Percentiles rank a stretch among this genome's conserved stretches.
Conservation (phyloP, 2,113 vertebrate genomes). For the Galeopterus variegatus region DNA sequence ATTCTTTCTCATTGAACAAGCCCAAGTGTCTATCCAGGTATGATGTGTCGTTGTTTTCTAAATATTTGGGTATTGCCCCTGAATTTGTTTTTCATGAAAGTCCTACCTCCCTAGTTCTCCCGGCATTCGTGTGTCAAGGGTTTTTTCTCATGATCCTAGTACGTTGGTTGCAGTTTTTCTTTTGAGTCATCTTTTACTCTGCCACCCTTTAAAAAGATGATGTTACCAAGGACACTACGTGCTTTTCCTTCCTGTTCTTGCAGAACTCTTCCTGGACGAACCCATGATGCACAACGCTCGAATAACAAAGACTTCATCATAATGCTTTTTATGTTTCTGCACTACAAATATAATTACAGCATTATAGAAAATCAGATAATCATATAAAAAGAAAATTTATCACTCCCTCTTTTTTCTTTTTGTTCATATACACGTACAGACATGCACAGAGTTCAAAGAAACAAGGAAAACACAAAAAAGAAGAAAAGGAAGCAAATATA, state of each 20-base stretch:
- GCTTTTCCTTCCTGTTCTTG: too few species aligned
- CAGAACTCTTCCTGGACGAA: too few species aligned
- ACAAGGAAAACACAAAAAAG: background rate
- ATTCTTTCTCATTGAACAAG: background rate
- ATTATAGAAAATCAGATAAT: background rate
- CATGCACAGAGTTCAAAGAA: background rate
- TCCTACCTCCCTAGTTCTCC: background rate
- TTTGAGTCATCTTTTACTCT: background rate
- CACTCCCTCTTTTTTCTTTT: background rate
- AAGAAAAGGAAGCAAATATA: background rate
- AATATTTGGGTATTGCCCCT: background rate
- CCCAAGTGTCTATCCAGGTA: background rate
- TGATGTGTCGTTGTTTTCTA: too few species aligned
- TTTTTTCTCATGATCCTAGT: rapidly evolving
- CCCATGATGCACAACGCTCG: background rate
- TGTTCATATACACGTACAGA: too few species aligned
- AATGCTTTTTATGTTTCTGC: background rate
- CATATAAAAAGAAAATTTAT: background rate
- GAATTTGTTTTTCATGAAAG: background rate
- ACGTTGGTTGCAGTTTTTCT: too few species aligned
- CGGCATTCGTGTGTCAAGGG: too few species aligned
- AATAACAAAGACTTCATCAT: background rate
- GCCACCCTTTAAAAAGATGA: background rate
- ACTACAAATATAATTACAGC: too few species aligned
- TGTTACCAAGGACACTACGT: rapidly evolving